Percentiles rank a stretch among this genome's conserved stretches.
Conservation (phyloP, 2,113 vertebrate species). For the Ochotona curzoniae region DNA sequence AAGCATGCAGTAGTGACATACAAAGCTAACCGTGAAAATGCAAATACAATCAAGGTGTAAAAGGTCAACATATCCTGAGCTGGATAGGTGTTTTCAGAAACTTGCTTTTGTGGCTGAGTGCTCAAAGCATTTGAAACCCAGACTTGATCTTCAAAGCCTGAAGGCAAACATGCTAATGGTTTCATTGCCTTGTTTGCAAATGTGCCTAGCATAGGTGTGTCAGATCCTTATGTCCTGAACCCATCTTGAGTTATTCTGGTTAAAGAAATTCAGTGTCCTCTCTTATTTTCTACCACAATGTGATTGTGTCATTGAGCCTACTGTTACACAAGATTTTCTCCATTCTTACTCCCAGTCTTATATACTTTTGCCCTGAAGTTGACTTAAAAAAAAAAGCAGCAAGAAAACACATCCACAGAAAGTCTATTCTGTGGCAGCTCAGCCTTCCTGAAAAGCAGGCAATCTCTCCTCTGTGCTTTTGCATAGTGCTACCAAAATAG, state of each 20-base stretch:
- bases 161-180: constrained; percentile 37
- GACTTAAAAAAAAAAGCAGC: constrained; percentile 35
- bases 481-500: neutral
- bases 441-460: constrained; percentile 7
- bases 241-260: neutral
- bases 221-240: constrained; percentile 1
- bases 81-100: constrained; percentile 59
- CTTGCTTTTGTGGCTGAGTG: constrained; percentile 16
- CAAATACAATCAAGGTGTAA: constrained; percentile 66
- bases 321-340: constrained; percentile 12
- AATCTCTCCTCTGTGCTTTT: neutral
- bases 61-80: constrained; percentile 54
- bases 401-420: neutral
- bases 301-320: constrained; percentile 2
- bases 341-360: neutral
- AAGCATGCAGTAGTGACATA: constrained; percentile 31
- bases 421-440: neutral
- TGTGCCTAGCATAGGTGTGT: constrained; percentile 7
- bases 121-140: constrained; percentile 36
- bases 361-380: constrained; percentile 19
- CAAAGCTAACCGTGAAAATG: constrained; percentile 68
- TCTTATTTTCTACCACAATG: constrained; percentile 34
- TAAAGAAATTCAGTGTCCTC: neutral
- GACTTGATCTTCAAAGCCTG: constrained; percentile 47
- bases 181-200: constrained; percentile 52